Evolutionary conservation across 2,113 vertebrate genomes (phyloP).

Genomic region (human (Homo sapiens)): GRCh38 chr4:108622501-108623000

Average conservation of each 20-base stretch:
- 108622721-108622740: not conserved
- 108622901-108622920: not conserved
- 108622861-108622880: not conserved
- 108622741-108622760: not conserved
- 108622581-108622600: constrained; percentile 99
- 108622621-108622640: not conserved
- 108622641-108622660: not conserved
- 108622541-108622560: constrained; percentile 98
- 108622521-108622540: constrained; percentile 98
- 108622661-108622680: not conserved
- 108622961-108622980: no score
- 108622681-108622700: not conserved
- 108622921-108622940: not conserved
- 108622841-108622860: not conserved
- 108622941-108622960: not conserved
- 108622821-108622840: not conserved
- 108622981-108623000: not conserved
- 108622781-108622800: not conserved
- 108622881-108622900: not conserved
- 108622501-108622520: constrained; percentile 86
- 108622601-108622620: constrained; percentile 99
- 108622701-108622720: not conserved
- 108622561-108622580: constrained; percentile 98
- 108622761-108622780: not conserved
- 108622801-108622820: not conserved